Evolutionary conservation across 2,888 invertebrate genomes (phyloP).

Genomic region (Pterostichus niger): DNA sequence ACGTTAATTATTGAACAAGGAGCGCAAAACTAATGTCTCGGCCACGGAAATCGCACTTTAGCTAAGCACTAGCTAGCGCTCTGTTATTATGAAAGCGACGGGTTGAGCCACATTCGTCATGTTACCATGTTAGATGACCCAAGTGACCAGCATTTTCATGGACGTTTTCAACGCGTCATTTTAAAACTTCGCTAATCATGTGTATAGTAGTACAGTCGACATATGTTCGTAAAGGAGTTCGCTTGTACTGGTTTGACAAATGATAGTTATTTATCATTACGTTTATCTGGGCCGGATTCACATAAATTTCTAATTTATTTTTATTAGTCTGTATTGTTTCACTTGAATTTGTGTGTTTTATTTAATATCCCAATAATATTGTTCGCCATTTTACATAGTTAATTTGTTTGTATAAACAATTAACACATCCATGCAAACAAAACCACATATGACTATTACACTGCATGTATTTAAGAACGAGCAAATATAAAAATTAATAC

Average conservation of each 20-base stretch:
- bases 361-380: no score
- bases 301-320: no score
- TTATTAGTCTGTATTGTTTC: no score
- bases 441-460: no score
- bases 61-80: background rate
- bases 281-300: no score
- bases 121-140: conserved; percentile 64
- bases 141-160: conserved; percentile 53
- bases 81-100: conserved; percentile 5
- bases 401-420: no score
- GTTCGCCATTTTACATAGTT: no score
- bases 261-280: no score
- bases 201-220: background rate
- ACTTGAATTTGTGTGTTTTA: no score
- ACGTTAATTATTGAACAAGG: conserved; percentile 3
- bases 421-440: no score
- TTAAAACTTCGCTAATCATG: conserved; percentile 2
- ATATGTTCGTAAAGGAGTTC: conserved; percentile 39
- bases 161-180: conserved; percentile 41
- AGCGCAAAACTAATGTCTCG: conserved; percentile 8
- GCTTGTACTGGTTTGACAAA: background rate
- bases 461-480: no score
- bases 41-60: conserved; percentile 1
- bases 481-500: no score
- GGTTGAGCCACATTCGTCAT: conserved; percentile 11